Evolutionary conservation across 2,113 vertebrate species (phyloP), one percentile per base, ranked within the genome.

Genomic region (Platichthys flesus): DNA sequence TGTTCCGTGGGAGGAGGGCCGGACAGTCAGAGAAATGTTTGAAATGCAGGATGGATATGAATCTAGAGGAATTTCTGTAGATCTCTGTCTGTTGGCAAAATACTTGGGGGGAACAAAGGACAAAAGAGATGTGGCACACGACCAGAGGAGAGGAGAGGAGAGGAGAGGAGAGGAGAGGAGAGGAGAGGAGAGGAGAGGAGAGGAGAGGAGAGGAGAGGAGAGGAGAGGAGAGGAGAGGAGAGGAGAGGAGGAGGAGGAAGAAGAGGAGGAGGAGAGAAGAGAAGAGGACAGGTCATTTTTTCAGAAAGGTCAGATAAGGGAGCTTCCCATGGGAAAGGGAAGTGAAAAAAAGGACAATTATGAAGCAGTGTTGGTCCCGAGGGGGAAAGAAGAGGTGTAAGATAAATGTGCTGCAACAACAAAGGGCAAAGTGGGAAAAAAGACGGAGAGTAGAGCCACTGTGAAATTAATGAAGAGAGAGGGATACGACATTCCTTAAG

Each of bases 71-170:
- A 88, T 90, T 89, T 73, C 59, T 85, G 40, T 56, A 71, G 71
- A 91, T 82, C 67, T 87, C 63, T 70, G 51, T 78, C 69, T 81
- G 80, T 82, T 79, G 85, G 85, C 82, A 84, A 86, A 83, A 77
- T 28, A 62, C 55, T 74, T 12, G 14, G n/a, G 15, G 65, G 69
- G 73, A 88, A 89, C 77, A 88, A 86, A 80, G 24, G 71, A 91
- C 88, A 92, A 91, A 83, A 84, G 88, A 88, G 76, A 93, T 81
- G 89, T 85, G 89, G 89, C 82, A 81, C 73, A 78, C 0, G 28
- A 79, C 87, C 86, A 85, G 76, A 45, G 21, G 26, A 60, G 49
- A 61, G 31, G 15, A 14, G 3, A 42, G 57, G 24, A 24, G 24
- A 58, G 13, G 23, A 57, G 42, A 60, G 37, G 47, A 55, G 28